These are phyloP conservation scores for Abrostola tripartita DNA, from an alignment of 2,888 invertebrate genomes.

Conservation along the genomic window DNA sequence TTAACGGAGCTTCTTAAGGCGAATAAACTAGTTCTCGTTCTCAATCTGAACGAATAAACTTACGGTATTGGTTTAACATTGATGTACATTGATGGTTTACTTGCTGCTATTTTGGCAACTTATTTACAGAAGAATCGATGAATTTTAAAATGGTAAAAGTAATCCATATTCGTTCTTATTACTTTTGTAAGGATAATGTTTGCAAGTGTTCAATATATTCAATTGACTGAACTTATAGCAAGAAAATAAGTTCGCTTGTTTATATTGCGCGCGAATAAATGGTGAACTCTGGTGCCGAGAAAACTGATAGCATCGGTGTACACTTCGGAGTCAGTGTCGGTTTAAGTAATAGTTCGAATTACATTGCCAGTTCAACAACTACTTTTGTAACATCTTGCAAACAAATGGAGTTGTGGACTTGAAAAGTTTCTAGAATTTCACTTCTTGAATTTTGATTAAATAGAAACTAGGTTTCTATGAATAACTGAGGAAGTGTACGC, in stretches of 20 bases:
- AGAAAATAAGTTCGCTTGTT: background rate
- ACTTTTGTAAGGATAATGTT: too few species aligned
- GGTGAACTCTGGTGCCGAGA: background rate
- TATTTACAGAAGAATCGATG: too few species aligned
- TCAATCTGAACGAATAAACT: too few species aligned
- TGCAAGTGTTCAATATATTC: background rate
- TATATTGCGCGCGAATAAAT: background rate
- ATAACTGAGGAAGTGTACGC: too few species aligned
- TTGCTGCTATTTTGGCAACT: too few species aligned
- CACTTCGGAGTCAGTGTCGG: background rate
- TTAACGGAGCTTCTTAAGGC: too few species aligned
- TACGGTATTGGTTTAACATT: too few species aligned
- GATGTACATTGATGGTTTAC: too few species aligned
- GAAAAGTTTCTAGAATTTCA: background rate
- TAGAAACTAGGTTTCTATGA: background rate
- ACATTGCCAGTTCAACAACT: conserved; percentile 1
- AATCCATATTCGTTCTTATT: too few species aligned
- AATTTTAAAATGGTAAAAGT: too few species aligned
- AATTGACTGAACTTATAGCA: background rate
- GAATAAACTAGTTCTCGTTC: too few species aligned
- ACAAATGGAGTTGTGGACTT: background rate
- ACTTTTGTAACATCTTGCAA: background rate
- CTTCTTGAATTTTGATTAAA: background rate
- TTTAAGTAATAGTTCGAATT: background rate
- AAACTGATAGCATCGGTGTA: conserved; percentile 4